A percentile compares a stretch with the other conserved stretches of the same genome.
These are phyloP conservation scores for Motacilla tschutschensis DNA, from an alignment of 2,113 vertebrate species.

Conservation along the genomic window DNA sequence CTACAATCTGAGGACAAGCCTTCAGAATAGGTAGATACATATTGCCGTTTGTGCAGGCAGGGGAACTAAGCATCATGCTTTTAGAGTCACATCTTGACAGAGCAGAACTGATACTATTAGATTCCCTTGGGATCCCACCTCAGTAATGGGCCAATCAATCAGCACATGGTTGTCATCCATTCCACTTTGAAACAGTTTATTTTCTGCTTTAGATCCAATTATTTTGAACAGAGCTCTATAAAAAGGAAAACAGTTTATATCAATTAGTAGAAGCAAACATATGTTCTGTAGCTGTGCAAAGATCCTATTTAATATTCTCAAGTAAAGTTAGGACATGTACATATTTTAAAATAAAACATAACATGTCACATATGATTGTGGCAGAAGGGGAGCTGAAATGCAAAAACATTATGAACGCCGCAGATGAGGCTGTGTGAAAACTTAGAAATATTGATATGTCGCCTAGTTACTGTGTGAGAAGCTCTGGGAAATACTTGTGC, in stretches of 20 bases:
- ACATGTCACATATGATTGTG: neutral
- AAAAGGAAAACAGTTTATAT: neutral
- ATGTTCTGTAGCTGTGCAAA: slow-evolving; percentile 10
- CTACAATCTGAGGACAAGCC: neutral
- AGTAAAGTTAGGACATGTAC: neutral
- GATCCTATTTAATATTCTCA: neutral
- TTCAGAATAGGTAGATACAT: neutral
- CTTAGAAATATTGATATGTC: neutral
- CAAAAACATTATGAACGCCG: neutral
- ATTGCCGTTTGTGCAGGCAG: neutral
- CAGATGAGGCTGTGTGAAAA: neutral
- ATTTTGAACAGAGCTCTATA: neutral
- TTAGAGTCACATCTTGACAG: neutral
- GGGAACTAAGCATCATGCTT: neutral
- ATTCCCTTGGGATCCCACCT: neutral
- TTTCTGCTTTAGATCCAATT: neutral
- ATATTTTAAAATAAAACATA: slow-evolving; percentile 1
- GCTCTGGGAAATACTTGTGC: neutral
- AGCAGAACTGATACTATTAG: neutral
- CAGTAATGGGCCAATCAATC: rapidly evolving
- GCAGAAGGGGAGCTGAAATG: neutral
- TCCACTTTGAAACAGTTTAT: neutral
- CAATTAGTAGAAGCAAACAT: slow-evolving; percentile 15
- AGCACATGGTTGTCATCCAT: neutral
- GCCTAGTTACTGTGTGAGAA: neutral